Evolutionary conservation across 2,113 vertebrate genomes (phyloP).

Genomic region (Microcebus lehilahytsara): DNA sequence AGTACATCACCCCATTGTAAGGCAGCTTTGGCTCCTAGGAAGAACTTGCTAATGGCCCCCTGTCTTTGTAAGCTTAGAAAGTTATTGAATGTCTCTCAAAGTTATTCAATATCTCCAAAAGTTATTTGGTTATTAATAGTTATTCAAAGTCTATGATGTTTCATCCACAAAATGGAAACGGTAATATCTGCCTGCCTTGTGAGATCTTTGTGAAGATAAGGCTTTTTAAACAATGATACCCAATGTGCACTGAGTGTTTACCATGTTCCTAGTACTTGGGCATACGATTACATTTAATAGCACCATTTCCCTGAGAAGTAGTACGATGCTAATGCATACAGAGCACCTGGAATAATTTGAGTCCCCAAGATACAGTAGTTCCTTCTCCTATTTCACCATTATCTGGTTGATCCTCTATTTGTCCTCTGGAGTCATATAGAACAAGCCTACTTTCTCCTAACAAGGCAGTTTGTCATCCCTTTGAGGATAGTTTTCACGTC

Average conservation of each 20-base stretch:
- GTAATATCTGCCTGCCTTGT: background rate
- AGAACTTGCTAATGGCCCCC: background rate
- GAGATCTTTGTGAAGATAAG: background rate
- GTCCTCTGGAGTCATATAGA: background rate
- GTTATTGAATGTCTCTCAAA: background rate
- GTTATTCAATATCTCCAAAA: background rate
- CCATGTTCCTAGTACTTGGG: background rate
- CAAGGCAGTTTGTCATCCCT: background rate
- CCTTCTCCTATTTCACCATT: background rate
- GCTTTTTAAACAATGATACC: background rate
- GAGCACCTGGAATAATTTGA: background rate
- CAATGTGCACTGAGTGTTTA: background rate
- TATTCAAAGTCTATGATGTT: background rate
- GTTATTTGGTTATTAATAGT: no score
- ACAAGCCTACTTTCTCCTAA: constrained; percentile 29
- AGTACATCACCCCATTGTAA: background rate
- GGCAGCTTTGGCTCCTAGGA: background rate
- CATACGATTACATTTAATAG: background rate
- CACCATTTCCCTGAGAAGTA: background rate
- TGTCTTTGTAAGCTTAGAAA: constrained; percentile 3
- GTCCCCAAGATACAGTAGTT: background rate
- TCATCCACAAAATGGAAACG: background rate
- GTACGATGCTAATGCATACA: background rate
- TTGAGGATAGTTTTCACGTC: background rate
- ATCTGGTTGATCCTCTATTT: background rate